Evolutionary conservation across 2,888 invertebrate species (phyloP), one percentile per base, ranked within the genome.

Genomic region (Myopa tessellatipennis): DNA sequence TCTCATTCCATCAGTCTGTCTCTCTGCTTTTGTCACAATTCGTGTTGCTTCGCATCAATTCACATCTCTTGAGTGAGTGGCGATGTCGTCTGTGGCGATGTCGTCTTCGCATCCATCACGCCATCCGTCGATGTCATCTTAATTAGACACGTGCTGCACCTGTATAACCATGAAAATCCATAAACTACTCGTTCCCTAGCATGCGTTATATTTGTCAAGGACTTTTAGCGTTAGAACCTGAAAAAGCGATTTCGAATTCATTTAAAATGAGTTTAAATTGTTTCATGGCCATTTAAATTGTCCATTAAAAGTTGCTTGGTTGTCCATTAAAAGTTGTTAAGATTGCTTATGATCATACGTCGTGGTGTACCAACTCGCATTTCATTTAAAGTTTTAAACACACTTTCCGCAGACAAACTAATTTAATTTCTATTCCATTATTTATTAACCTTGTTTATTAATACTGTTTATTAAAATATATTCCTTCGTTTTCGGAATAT

Each of bases 91-190:
- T 63, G 63, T 60, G 14, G 45, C 10, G 10, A 45, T 63, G 73
- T 40, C 4, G 55, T 55, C 14, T n/a, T 55, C 2, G 55, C 55
- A 55, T 55, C 55, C 55, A n/a, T 55, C 14, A n/a, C 55, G 55
- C 10, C 55, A 55, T 55, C 55, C 52, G 50, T 40, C 69, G 45
- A 69, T 69, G 69, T 69, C 69, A 69, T n/a, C 69, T 18, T 69
- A 40, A 69, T 69, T 69, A 34, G 50, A 69, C 3, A 45, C 18
- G 45, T 26, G 34, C 16, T 69, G 55, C 55, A 5, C 8, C 55
- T 55, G 50, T 50, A 2, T 14, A 14, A 14, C 50, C 50, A 50
- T 8, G 55, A 14, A 4, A 55, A 55, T n/a, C 16, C 5, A 55
- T 6, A 45, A 45, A 45, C 10, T 45, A 55, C n/a, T 26, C 26